A percentile compares a stretch with the other conserved stretches of the same genome.
phyloP scores from a whole-genome alignment of 2,888 invertebrate genomes.

The Trypoxylon attenuatum region DNA sequence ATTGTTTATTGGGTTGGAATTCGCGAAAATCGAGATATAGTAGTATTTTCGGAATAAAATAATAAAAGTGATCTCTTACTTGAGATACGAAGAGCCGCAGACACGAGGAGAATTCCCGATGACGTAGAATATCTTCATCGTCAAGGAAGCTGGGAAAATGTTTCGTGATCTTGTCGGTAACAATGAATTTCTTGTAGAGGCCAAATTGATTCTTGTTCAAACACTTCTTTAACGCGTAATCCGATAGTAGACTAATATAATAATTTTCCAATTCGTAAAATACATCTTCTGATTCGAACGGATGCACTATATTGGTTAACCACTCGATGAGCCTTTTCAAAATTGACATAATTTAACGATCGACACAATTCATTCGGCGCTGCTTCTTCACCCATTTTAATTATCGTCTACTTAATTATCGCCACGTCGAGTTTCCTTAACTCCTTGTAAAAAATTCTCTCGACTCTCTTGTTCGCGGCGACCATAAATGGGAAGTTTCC shows the following conservation, averaged over 20 bases:
- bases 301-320: constrained; percentile 25
- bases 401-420: constrained; percentile 22
- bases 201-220: constrained; percentile 31
- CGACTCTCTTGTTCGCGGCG: neutral
- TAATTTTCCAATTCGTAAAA: constrained; percentile 37
- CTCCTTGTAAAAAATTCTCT: constrained; percentile 26
- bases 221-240: constrained; percentile 24
- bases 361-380: constrained; percentile 11
- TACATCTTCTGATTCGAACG: constrained; percentile 44
- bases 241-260: constrained; percentile 19
- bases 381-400: constrained; percentile 43
- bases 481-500: constrained; percentile 7
- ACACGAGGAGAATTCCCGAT: constrained; percentile 24
- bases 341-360: constrained; percentile 36
- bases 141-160: constrained; percentile 18
- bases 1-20: too few species aligned
- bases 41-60: too few species aligned
- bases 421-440: constrained; percentile 24
- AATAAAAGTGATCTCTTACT: constrained; percentile 23
- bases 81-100: constrained; percentile 26
- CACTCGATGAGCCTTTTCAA: constrained; percentile 23
- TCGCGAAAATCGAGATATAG: too few species aligned
- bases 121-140: constrained; percentile 20
- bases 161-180: constrained; percentile 22
- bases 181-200: constrained; percentile 34